Conservation (phyloP, 53 echinoderm and acorn worm species). For the Temnopleurus reevesii region DNA sequence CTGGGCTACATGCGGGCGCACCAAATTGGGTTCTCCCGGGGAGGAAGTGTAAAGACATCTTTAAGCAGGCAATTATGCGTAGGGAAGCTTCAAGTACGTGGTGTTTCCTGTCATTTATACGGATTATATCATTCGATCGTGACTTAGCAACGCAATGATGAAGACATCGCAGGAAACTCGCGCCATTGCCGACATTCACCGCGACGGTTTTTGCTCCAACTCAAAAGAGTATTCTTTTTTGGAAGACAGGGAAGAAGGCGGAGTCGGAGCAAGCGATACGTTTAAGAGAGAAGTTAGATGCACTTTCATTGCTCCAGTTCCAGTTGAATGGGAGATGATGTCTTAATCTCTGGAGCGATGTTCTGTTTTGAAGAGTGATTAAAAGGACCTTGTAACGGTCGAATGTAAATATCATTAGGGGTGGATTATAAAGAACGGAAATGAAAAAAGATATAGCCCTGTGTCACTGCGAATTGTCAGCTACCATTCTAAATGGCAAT, state of each 20-base stretch:
- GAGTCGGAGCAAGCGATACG: not conserved
- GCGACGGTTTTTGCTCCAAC: constrained; percentile 2
- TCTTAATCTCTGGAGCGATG: constrained; percentile 47
- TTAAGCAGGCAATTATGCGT: constrained; percentile 55
- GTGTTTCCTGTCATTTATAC: constrained; percentile 55
- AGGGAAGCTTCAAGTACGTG: constrained; percentile 49
- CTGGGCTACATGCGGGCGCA: constrained; percentile 48
- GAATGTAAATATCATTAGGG: constrained; percentile 49
- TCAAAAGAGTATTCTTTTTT: constrained; percentile 20
- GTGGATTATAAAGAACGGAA: constrained; percentile 44
- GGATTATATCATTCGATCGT: constrained; percentile 57
- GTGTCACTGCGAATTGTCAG: constrained; percentile 8
- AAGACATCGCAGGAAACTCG: constrained; percentile 47
- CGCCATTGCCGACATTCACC: constrained; percentile 50
- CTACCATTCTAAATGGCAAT: constrained; percentile 18
- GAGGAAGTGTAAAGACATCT: constrained; percentile 41
- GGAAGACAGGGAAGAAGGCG: not conserved
- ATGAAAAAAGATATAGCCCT: constrained; percentile 40
- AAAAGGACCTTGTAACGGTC: constrained; percentile 41
- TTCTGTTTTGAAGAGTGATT: constrained; percentile 43
- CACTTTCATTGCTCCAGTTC: constrained; percentile 22
- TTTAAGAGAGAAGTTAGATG: constrained; percentile 13
- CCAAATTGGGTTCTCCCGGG: not conserved
- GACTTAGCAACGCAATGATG: constrained; percentile 56
- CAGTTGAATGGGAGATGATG: not conserved